Percentiles rank a stretch among this genome's conserved stretches.
Evolutionary conservation across 1,140 invertebrate species (phyloP).

Genomic region (Lasioglossum albipes): DNA sequence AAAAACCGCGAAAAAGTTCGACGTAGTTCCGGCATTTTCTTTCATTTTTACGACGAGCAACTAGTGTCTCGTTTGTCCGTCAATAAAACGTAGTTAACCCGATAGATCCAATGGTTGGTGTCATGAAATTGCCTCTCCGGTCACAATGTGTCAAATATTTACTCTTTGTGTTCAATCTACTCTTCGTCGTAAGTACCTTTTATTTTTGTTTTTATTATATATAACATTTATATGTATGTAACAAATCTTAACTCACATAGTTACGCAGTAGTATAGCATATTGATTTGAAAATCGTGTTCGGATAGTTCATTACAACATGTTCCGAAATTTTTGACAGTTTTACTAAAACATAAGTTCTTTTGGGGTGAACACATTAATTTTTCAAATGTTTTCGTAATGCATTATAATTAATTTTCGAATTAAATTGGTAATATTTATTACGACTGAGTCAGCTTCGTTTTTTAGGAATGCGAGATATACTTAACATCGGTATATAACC

Average conservation of each 20-base stretch:
- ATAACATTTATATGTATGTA: neutral
- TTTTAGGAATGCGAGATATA: neutral
- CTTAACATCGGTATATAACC: slow-evolving; percentile 19
- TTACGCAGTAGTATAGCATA: neutral
- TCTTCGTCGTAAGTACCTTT: slow-evolving; percentile 84
- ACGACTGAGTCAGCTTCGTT: neutral
- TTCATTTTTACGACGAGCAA: neutral
- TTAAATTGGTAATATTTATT: neutral
- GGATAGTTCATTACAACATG: neutral
- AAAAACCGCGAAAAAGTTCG: neutral
- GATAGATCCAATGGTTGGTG: slow-evolving; percentile 55
- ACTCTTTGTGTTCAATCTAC: slow-evolving; percentile 84
- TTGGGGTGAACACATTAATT: neutral
- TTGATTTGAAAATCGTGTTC: neutral
- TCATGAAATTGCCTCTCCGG: slow-evolving; percentile 74
- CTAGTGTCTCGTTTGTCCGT: neutral
- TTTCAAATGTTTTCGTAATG: neutral
- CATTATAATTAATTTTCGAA: neutral
- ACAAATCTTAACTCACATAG: no score
- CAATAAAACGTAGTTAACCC: slow-evolving; percentile 4
- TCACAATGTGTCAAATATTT: slow-evolving; percentile 83
- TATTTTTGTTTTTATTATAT: neutral
- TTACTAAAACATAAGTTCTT: no score
- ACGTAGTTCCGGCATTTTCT: neutral
- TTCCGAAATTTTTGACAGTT: neutral